Conservation (phyloP, 2,797 vertebrate genomes). For the Tenualosa thibaudeaui region DNA sequence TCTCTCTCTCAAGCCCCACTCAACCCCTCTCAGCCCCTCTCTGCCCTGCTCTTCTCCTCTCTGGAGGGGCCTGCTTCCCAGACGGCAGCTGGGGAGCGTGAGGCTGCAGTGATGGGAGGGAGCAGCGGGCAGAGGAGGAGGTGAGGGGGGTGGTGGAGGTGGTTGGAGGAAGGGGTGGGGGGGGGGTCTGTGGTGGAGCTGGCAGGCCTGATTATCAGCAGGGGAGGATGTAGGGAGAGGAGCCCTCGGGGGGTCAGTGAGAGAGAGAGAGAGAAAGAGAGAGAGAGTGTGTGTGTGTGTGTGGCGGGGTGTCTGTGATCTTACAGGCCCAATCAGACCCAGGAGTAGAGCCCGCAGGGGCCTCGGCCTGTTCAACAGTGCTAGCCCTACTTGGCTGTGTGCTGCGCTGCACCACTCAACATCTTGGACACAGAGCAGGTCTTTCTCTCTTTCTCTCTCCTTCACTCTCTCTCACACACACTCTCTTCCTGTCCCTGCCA, state of each 20-base stretch:
- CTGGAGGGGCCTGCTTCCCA: conserved; percentile 42
- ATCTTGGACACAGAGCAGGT: conserved; percentile 77
- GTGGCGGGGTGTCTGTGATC: conserved; percentile 65
- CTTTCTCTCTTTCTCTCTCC: conserved; percentile 49
- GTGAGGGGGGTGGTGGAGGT: neutral
- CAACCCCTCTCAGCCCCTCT: neutral
- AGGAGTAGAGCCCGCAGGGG: conserved; percentile 68
- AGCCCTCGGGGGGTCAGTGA: conserved; percentile 62
- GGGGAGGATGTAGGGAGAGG: conserved; percentile 74
- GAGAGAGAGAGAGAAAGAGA: conserved; percentile 44
- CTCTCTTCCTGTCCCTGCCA: conserved; percentile 21
- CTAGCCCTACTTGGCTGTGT: conserved; percentile 45
- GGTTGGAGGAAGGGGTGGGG: neutral
- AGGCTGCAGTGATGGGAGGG: neutral
- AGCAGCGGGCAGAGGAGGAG: neutral
- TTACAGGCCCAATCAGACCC: conserved; percentile 76
- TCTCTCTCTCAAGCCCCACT: neutral
- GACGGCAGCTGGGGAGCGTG: conserved; percentile 76
- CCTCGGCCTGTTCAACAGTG: conserved; percentile 72
- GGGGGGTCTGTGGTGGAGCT: conserved; percentile 57
- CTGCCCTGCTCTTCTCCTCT: neutral
- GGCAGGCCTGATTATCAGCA: conserved; percentile 76
- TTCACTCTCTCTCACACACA: conserved; percentile 44
- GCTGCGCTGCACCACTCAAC: conserved; percentile 61
- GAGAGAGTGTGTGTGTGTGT: conserved; percentile 33